Percentiles rank a stretch among this genome's conserved stretches.
Evolutionary conservation across 1,140 invertebrate species (phyloP).

Genomic region (Drosophila kohkoa): DNA sequence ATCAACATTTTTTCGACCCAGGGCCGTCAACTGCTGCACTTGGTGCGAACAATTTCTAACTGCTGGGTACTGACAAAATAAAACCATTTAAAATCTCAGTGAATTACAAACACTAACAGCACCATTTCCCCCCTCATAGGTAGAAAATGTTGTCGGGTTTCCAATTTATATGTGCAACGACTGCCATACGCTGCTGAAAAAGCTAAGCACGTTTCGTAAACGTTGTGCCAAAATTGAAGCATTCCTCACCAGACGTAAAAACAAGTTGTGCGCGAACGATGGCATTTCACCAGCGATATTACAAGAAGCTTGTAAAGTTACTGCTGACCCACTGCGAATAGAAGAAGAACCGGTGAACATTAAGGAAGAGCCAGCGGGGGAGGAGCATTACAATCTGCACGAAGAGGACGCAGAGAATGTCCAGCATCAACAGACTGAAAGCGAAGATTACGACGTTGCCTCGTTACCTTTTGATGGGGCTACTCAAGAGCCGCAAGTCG

Average conservation of each 20-base stretch:
- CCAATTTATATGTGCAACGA: constrained; percentile 51
- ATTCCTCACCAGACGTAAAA: constrained; percentile 47
- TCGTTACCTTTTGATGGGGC: background rate
- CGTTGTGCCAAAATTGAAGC: constrained; percentile 63
- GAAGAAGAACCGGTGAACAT: constrained; percentile 12
- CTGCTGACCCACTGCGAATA: constrained; percentile 51
- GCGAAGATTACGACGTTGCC: background rate
- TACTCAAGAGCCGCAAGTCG: background rate
- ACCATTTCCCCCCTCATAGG: constrained; percentile 23
- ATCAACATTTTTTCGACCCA: constrained; percentile 48
- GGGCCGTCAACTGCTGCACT: constrained; percentile 40
- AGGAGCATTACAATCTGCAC: background rate
- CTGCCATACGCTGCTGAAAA: constrained; percentile 54
- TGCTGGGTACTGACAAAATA: constrained; percentile 54
- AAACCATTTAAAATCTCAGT: background rate
- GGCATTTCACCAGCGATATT: background rate
- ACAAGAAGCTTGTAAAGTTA: background rate
- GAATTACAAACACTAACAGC: background rate
- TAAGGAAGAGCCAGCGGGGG: constrained; percentile 12
- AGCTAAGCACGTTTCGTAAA: constrained; percentile 55
- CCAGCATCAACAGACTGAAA: background rate
- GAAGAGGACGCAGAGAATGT: background rate
- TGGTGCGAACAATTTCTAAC: constrained; percentile 56
- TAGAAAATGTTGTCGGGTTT: constrained; percentile 48
- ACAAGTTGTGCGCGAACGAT: constrained; percentile 12